Evolutionary conservation across 1,140 invertebrate genomes (phyloP), one percentile per base, ranked within the genome.

Genomic region (Heliconius hermathena): DNA sequence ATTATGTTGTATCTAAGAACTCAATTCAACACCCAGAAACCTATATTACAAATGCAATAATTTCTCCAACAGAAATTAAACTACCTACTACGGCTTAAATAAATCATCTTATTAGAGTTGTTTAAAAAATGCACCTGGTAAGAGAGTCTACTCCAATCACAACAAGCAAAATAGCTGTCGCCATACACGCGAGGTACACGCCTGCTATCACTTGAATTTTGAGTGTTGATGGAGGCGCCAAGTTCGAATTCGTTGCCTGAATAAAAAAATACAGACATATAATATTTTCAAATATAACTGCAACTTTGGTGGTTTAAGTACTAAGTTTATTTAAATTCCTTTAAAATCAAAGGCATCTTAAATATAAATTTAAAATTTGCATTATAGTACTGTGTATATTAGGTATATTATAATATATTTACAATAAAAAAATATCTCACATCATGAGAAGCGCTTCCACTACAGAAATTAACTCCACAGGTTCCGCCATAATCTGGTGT

Each of bases 101-200:
- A 46, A 46, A 46, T 16, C 3, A 16, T 16, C 1, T 46, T 16
- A 46, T 13, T 3, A 46, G 1, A 1, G 11, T 3, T 13, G 4
- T 2, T 46, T 41, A 13, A 46, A 46, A 46, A 77, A 52, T 29
- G 22, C 22, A 98, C 97, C 97, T 97, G 74, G 96, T 95, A 8
- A 98, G 93, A 0, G 97, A 97, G 91, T 99, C 98, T 0, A 99
- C 96, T 41, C 97, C 97, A 20, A 98, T 90, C 6, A 96, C 96
- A n/a, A 99, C 96, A 46, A 98, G 96, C 2, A 98, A 71, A 41
- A 96, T 96, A 0, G 98, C 98, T 0, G 96, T 79, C 0, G 97
- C 91, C 95, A 98, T 98, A 85, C 97, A 98, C 1, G 94, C 95
- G 0, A 99, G 93, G 93, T 98, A 99, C 74, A 99, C 97, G 20